These are phyloP conservation scores for Hydrolagus colliei DNA, from an alignment of 2,797 vertebrate genomes.

Conservation along the genomic window DNA sequence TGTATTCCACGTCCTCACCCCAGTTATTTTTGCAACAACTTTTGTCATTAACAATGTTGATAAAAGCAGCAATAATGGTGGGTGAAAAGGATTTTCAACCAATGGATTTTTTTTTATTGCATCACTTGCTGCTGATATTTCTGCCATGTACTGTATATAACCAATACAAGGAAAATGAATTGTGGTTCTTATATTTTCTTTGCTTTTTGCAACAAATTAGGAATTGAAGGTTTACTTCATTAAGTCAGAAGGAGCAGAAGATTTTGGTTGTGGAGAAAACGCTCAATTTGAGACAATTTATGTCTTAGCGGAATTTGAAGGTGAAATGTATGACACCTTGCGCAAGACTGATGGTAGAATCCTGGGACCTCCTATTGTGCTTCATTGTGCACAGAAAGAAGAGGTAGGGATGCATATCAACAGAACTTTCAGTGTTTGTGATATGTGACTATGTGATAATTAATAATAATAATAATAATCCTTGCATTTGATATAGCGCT, in stretches of 20 bases:
- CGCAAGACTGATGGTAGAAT: conserved; percentile 80
- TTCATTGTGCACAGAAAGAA: conserved; percentile 71
- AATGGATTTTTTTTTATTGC: background rate
- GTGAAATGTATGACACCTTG: conserved; percentile 67
- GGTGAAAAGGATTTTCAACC: background rate
- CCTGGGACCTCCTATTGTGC: conserved; percentile 79
- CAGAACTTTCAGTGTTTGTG: background rate
- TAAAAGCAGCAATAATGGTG: too few species aligned
- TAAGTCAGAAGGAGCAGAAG: conserved; percentile 66
- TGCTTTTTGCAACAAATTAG: conserved; percentile 48
- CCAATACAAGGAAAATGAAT: too few species aligned
- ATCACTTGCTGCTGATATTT: too few species aligned
- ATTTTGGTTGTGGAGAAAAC: conserved; percentile 71
- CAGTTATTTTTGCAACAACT: too few species aligned
- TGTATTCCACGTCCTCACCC: too few species aligned
- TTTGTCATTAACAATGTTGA: too few species aligned
- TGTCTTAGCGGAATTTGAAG: conserved; percentile 74
- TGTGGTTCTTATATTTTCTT: background rate
- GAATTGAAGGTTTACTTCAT: conserved; percentile 75
- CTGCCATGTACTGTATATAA: too few species aligned
- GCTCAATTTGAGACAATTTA: conserved; percentile 81
- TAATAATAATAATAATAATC: too few species aligned
- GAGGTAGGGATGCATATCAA: conserved; percentile 59
- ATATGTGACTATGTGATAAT: background rate
- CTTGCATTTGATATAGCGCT: too few species aligned